Percentiles rank a stretch among this genome's conserved stretches.
Evolutionary conservation across 2,797 vertebrate species (phyloP).

Genomic region (Intellagama lesueurii): DNA sequence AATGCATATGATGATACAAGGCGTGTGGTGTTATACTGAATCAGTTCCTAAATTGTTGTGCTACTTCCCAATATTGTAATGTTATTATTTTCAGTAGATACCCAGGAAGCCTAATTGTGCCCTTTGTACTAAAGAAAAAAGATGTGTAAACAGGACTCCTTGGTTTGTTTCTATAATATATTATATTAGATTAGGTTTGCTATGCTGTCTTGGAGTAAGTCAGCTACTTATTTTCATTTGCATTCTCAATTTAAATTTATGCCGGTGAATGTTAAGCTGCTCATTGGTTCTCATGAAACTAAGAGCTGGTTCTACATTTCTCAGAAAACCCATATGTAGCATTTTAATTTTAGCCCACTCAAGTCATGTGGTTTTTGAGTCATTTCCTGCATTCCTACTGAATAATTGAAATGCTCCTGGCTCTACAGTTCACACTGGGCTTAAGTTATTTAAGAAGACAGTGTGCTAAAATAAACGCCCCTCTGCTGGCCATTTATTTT

Average conservation of each 20-base stretch:
- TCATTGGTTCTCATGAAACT: not conserved
- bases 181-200: constrained; percentile 28
- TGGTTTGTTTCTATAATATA: constrained; percentile 8
- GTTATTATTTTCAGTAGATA: not conserved
- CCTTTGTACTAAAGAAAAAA: constrained; percentile 3
- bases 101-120: not conserved
- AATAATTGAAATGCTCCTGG: too few species aligned
- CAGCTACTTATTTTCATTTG: constrained; percentile 28
- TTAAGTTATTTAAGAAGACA: too few species aligned
- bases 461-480: too few species aligned
- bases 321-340: too few species aligned
- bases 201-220: constrained; percentile 9
- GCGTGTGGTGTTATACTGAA: too few species aligned
- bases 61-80: not conserved
- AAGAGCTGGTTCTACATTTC: too few species aligned
- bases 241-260: constrained; percentile 8
- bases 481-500: too few species aligned
- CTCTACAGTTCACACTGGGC: too few species aligned
- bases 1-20: not conserved
- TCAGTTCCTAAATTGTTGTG: constrained; percentile 15
- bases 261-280: not conserved
- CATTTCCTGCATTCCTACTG: too few species aligned
- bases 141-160: constrained; percentile 6
- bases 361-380: too few species aligned
- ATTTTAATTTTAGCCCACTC: too few species aligned